phyloP scores from a whole-genome alignment of 2,113 vertebrate species.

The Tylochromis polylepis region DNA sequence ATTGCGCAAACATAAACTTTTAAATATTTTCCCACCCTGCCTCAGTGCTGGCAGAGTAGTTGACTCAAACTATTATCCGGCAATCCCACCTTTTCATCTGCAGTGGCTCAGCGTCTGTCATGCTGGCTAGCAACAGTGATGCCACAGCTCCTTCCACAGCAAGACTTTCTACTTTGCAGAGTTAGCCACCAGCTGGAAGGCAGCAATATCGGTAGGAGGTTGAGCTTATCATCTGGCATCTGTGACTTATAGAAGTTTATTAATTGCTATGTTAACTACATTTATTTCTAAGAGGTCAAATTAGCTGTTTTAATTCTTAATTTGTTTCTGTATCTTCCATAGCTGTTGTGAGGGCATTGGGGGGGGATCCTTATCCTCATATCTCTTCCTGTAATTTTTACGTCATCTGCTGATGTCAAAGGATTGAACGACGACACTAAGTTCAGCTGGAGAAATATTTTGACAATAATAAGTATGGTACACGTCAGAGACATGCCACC shows the following conservation, averaged over 20 bases:
- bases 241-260: background rate
- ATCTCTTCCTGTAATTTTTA: background rate
- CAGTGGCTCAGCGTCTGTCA: background rate
- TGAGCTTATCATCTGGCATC: background rate
- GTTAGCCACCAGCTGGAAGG: background rate
- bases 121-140: background rate
- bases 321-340: background rate
- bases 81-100: background rate
- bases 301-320: background rate
- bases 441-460: background rate
- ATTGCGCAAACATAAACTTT: background rate
- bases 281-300: background rate
- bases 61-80: background rate
- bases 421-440: background rate
- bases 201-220: background rate
- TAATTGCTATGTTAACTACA: background rate
- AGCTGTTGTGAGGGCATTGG: background rate
- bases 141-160: background rate
- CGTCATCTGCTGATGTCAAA: background rate
- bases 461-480: background rate
- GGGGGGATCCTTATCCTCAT: background rate
- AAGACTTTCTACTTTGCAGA: background rate
- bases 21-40: background rate
- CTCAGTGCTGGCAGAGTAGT: background rate
- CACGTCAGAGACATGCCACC: background rate